Evolutionary conservation across 2,113 vertebrate genomes (phyloP).

Genomic region (Cyanoliseus patagonus): DNA sequence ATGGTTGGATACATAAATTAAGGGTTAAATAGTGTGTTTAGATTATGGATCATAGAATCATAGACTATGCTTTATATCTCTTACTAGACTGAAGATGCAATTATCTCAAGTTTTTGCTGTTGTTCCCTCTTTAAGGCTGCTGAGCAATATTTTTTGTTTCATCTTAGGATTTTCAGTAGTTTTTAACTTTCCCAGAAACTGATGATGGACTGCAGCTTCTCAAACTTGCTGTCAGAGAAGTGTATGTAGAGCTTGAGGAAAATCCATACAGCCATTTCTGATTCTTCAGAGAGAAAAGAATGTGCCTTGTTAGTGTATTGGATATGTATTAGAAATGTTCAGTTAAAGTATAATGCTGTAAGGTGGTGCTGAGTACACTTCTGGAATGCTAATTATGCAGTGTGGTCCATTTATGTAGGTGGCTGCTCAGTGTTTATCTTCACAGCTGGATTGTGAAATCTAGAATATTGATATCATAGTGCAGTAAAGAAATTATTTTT

Average conservation of each 20-base stretch:
- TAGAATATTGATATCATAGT: neutral
- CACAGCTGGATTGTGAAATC: neutral
- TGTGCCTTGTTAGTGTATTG: neutral
- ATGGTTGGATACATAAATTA: neutral
- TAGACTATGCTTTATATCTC: neutral
- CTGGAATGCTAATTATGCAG: neutral
- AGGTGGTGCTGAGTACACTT: neutral
- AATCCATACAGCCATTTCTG: neutral
- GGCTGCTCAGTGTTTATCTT: fast-evolving
- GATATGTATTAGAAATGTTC: neutral
- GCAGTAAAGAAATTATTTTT: neutral
- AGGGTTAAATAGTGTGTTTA: neutral
- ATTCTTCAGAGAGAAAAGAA: neutral
- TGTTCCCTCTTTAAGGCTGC: neutral
- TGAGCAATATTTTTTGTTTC: neutral
- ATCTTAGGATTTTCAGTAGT: neutral
- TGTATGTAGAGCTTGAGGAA: neutral
- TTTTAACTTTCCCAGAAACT: neutral
- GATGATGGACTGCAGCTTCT: neutral
- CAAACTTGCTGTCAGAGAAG: neutral
- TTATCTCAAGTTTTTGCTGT: neutral
- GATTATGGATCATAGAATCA: neutral
- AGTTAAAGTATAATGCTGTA: neutral
- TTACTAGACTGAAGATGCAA: neutral
- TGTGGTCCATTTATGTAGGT: neutral